phyloP scores from a whole-genome alignment of 2,888 invertebrate genomes.

The Mamestra brassicae region DNA sequence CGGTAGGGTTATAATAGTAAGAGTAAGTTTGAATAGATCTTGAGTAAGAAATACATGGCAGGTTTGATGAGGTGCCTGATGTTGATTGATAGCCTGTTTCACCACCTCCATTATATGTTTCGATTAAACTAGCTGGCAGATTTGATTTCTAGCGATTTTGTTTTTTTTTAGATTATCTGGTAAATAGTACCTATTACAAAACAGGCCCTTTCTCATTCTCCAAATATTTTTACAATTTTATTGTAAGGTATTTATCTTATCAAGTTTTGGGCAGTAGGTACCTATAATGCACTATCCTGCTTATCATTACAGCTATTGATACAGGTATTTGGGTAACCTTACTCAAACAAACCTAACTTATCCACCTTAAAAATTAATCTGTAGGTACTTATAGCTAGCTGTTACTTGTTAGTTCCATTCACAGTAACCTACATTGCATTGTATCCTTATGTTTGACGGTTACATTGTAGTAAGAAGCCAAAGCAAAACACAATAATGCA shows the following conservation, averaged over 20 bases:
- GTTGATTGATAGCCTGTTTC: neutral
- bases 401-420: neutral
- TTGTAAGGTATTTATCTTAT: conserved; percentile 22
- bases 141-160: too few relatives aligned
- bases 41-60: neutral
- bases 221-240: neutral
- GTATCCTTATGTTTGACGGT: too few relatives aligned
- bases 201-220: neutral
- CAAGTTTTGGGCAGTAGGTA: too few relatives aligned
- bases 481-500: conserved; percentile 2
- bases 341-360: neutral
- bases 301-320: conserved; percentile 7
- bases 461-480: conserved; percentile 10
- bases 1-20: neutral
- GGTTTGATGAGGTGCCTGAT: neutral
- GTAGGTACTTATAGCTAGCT: neutral
- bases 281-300: neutral
- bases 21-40: neutral
- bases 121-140: too few relatives aligned
- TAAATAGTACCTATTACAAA: neutral
- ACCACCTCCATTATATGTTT: neutral
- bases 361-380: neutral
- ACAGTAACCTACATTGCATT: neutral
- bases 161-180: neutral
- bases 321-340: neutral